These are phyloP conservation scores for Tenodera sinensis DNA, from an alignment of 2,888 invertebrate genomes.

Conservation along the genomic window DNA sequence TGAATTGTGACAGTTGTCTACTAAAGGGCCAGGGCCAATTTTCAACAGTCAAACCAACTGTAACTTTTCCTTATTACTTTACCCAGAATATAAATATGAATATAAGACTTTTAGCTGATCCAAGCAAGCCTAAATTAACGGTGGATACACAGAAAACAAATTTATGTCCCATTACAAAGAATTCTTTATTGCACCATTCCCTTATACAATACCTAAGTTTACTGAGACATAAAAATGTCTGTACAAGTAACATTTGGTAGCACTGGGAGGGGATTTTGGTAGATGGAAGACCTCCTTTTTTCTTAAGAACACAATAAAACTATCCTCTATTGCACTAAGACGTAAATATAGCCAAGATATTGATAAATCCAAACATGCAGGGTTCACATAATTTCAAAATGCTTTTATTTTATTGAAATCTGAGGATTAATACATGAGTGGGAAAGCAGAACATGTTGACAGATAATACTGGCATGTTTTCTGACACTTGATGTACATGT, in stretches of 20 bases:
- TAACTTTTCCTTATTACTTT: too few species aligned
- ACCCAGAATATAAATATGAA: too few species aligned
- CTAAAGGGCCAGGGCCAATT: too few species aligned
- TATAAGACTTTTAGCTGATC: too few species aligned
- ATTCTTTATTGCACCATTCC: conserved; percentile 27
- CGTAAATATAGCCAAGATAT: not conserved
- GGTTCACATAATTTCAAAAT: not conserved
- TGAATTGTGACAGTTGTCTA: too few species aligned
- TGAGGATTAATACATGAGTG: not conserved
- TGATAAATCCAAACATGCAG: not conserved
- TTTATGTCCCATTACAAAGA: conserved; percentile 15
- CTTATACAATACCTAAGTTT: conserved; percentile 12
- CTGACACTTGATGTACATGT: too few species aligned
- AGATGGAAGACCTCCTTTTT: conserved; percentile 16
- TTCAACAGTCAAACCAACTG: too few species aligned
- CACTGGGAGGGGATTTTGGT: not conserved
- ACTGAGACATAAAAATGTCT: not conserved
- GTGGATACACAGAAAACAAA: not conserved
- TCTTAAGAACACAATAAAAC: not conserved
- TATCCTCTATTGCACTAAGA: not conserved
- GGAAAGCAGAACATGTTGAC: not conserved
- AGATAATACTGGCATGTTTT: too few species aligned
- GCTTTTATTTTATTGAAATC: not conserved
- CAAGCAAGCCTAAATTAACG: too few species aligned
- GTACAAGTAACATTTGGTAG: not conserved